phyloP scores from a whole-genome alignment of 2,888 invertebrate species.

The Nymphalis c-album region DNA sequence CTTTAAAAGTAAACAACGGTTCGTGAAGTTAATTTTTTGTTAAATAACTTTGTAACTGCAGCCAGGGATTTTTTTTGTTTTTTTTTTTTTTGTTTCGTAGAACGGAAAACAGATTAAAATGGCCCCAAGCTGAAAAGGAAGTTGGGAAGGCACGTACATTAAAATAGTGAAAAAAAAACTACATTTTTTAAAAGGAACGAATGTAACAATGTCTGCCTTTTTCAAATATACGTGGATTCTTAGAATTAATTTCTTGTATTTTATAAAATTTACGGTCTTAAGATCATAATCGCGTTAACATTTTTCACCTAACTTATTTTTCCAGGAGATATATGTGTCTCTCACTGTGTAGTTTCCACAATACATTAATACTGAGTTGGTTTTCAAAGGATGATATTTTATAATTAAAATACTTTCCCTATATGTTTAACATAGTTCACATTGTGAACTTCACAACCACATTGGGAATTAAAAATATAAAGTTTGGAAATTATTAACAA shows the following conservation, averaged over 20 bases:
- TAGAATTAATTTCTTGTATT: background rate
- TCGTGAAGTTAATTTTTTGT: slow-evolving; percentile 50
- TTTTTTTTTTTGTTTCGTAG: slow-evolving; percentile 60
- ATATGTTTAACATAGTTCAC: too few relatives aligned
- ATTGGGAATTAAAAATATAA: too few relatives aligned
- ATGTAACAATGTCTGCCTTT: slow-evolving; percentile 45
- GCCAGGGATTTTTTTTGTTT: slow-evolving; percentile 29
- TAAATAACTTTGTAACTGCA: slow-evolving; percentile 56
- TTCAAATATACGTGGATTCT: slow-evolving; percentile 28
- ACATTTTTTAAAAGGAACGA: slow-evolving; percentile 53
- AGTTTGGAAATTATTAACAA: too few relatives aligned
- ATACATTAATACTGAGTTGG: too few relatives aligned
- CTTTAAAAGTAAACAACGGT: slow-evolving; percentile 38
- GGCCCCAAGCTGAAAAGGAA: slow-evolving; percentile 63
- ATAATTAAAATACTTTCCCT: too few relatives aligned
- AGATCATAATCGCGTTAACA: too few relatives aligned
- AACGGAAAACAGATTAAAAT: slow-evolving; percentile 74
- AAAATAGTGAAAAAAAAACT: slow-evolving; percentile 63
- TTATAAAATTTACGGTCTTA: background rate
- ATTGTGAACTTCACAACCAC: too few relatives aligned
- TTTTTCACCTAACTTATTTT: too few relatives aligned
- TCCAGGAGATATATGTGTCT: too few relatives aligned
- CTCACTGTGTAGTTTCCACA: too few relatives aligned
- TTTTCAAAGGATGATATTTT: too few relatives aligned
- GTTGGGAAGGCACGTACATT: slow-evolving; percentile 73